Percentiles rank a stretch among this genome's conserved stretches.
Evolutionary conservation across 2,113 vertebrate genomes (phyloP).

Genomic region (Cochlearius cochlearius): DNA sequence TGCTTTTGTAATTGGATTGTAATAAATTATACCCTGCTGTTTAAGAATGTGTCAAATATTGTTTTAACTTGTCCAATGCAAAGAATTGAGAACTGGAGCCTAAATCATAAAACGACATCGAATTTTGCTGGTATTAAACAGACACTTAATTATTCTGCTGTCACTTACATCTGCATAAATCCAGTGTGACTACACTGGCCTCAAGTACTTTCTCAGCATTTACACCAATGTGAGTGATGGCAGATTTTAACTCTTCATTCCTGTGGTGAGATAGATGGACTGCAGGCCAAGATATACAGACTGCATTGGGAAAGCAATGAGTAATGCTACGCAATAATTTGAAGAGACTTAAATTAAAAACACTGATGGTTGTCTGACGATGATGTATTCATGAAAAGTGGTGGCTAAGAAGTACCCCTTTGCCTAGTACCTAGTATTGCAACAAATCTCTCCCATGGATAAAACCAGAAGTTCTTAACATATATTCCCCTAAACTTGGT

Average conservation of each 20-base stretch:
- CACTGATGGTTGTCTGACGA: constrained; percentile 2
- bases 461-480: neutral
- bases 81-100: neutral
- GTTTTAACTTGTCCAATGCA: constrained; percentile 41
- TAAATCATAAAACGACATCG: neutral
- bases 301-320: constrained; percentile 41
- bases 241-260: constrained; percentile 48
- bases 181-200: neutral
- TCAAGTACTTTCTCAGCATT: constrained; percentile 44
- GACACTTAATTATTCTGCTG: constrained; percentile 24
- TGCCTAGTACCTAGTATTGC: neutral
- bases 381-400: neutral
- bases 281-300: constrained; percentile 34
- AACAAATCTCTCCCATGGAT: neutral
- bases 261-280: constrained; percentile 23
- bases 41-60: constrained; percentile 32
- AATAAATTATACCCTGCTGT: constrained; percentile 26
- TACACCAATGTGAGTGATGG: constrained; percentile 14
- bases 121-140: constrained; percentile 6
- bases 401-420: neutral
- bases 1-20: neutral
- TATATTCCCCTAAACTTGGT: neutral
- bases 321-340: constrained; percentile 29
- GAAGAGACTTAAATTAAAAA: constrained; percentile 28
- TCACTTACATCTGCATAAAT: constrained; percentile 29